A percentile compares a stretch with the other conserved stretches of the same genome.
Conservation (phyloP, 2,797 vertebrate species). For the Spea hammondii region DNA sequence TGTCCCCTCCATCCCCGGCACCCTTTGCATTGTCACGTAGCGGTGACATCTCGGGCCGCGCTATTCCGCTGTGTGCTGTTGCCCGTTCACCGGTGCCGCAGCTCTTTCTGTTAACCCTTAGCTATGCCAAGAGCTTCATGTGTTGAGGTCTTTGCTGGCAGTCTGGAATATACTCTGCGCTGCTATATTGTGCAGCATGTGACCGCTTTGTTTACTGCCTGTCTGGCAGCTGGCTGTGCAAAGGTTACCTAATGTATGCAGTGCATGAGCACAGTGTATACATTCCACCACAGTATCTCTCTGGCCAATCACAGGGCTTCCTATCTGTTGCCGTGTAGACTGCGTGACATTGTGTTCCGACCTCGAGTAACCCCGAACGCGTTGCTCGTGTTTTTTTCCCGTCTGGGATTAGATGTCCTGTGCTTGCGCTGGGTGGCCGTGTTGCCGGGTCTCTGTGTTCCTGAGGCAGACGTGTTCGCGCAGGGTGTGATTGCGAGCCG, state of each 20-base stretch:
- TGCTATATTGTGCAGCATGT: not conserved
- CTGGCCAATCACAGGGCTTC: constrained; percentile 28
- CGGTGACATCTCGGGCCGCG: too few relatives aligned
- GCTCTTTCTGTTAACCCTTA: too few relatives aligned
- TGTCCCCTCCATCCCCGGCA: too few relatives aligned
- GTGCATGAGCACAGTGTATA: not conserved
- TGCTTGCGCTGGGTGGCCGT: not conserved
- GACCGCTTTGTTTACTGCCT: not conserved
- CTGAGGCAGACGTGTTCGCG: not conserved
- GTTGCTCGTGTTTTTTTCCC: not conserved
- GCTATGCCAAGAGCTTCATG: too few relatives aligned
- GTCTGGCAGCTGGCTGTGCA: not conserved
- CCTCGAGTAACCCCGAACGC: constrained; percentile 24
- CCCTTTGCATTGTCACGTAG: too few relatives aligned
- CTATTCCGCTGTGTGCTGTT: too few relatives aligned
- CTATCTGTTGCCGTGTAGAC: constrained; percentile 23
- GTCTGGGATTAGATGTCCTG: constrained; percentile 31
- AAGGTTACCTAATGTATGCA: not conserved
- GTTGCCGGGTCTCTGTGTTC: not conserved
- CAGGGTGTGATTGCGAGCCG: not conserved
- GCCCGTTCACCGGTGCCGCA: too few relatives aligned
- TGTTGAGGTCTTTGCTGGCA: too few relatives aligned
- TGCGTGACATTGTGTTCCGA: constrained; percentile 34
- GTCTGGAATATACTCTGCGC: not conserved
- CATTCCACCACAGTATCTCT: not conserved